A percentile compares a stretch with the other conserved stretches of the same genome.
Conservation (phyloP, 2,113 vertebrate species). For the Oncorhynchus keta region DNA sequence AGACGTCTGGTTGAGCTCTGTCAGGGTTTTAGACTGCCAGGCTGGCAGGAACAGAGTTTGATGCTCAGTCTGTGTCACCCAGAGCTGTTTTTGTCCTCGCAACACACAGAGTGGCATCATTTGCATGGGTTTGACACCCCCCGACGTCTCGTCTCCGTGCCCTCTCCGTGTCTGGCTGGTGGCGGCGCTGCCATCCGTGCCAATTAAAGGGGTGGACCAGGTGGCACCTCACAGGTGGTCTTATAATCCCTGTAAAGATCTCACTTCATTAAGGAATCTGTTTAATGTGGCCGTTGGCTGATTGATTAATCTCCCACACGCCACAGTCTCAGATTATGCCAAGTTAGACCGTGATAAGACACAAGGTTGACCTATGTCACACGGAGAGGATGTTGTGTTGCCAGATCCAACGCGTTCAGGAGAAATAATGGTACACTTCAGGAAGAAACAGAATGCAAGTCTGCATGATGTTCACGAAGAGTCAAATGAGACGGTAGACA, state of each 20-base stretch:
- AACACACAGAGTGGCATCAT: slow-evolving; percentile 72
- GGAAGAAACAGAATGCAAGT: not conserved
- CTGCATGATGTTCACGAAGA: not conserved
- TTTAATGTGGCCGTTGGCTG: slow-evolving; percentile 78
- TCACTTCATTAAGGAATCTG: slow-evolving; percentile 84
- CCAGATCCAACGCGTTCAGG: not conserved
- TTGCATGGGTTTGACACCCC: slow-evolving; percentile 69
- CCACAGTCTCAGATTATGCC: slow-evolving; percentile 69
- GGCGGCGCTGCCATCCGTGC: slow-evolving; percentile 72
- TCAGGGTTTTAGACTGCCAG: slow-evolving; percentile 75
- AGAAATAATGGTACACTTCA: not conserved
- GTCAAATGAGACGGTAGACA: not conserved
- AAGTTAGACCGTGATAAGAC: slow-evolving; percentile 67
- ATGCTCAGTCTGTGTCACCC: slow-evolving; percentile 70
- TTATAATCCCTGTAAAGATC: slow-evolving; percentile 82
- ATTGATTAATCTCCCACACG: slow-evolving; percentile 81
- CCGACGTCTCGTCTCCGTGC: slow-evolving; percentile 66
- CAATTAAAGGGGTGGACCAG: slow-evolving; percentile 79
- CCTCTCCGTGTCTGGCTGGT: slow-evolving; percentile 67
- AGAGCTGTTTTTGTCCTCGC: slow-evolving; percentile 67
- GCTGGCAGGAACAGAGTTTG: slow-evolving; percentile 73
- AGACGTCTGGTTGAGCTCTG: slow-evolving; percentile 68
- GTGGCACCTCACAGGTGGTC: slow-evolving; percentile 80
- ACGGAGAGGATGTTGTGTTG: slow-evolving; percentile 14
- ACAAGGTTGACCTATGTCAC: slow-evolving; percentile 65